Base-by-base conservation (phyloP, 2,797 vertebrate genomes). In the Clarias pachynema region DNA sequence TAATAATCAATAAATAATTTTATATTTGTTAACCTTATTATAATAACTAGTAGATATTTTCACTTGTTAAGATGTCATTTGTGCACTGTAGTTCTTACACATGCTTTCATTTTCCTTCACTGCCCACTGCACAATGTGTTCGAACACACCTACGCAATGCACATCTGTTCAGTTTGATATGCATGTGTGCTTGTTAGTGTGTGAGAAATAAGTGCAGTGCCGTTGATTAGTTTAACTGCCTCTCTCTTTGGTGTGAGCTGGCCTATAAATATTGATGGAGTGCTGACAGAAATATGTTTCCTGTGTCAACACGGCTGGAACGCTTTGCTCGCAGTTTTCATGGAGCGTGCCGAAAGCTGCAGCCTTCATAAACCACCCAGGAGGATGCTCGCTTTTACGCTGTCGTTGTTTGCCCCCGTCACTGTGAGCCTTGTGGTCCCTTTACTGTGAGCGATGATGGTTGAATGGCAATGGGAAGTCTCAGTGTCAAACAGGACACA, bases 251-350 rank as follows among this genome's bases (percentile, higher is more conserved):
- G 75, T 88, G 87, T 88, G 83, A 53, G 89, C 86, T 89, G 79
- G 85, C 81, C 88, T 91, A 94, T 94, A 92, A 94, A 94, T 94
- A 94, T 94, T 92, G 93, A 94, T 92, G 91, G 88, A 91, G 91
- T 86, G 89, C 90, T 89, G 92, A 93, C 92, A 94, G 93, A 92
- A 93, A 91, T 92, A 91, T 91, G 91, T 92, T 89, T 92, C 89
- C 78, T 73, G 86, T 92, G 93, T 93, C 91, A 91, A 93, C 93
- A 90, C 85, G 88, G 84, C 90, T 88, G 73, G 59, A 68, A 86
- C 63, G 80, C 90, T 69, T 88, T 87, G 91, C 90, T 88, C 84
- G 59, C 24, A 75, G 84, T 87, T 90, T 91, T 90, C 91, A 87
- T 90, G 89, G 91, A 73, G 88, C 86, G 12, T 29, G 26, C 60